A percentile compares a stretch with the other conserved stretches of the same genome.
Conservation (phyloP, 2,797 vertebrate genomes). For the Rhodeus uyekii region DNA sequence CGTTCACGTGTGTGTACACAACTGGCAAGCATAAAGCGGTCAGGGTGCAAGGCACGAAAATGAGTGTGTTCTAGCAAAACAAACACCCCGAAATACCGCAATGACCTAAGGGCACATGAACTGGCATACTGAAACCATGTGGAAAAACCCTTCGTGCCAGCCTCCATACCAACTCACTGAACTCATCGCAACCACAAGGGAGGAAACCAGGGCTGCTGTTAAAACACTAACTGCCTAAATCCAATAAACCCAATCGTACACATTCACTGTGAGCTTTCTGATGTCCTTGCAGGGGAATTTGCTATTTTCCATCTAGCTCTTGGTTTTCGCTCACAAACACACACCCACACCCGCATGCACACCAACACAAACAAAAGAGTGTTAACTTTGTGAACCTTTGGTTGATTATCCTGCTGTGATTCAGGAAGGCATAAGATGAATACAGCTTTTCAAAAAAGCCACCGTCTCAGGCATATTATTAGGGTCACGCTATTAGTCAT, state of each 20-base stretch:
- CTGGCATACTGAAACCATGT: conserved; percentile 46
- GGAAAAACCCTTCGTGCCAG: conserved; percentile 53
- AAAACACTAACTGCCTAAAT: conserved; percentile 42
- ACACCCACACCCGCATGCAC: conserved; percentile 16
- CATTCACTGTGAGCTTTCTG: conserved; percentile 17
- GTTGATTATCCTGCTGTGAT: conserved; percentile 49
- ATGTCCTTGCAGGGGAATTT: conserved; percentile 38
- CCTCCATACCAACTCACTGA: conserved; percentile 49
- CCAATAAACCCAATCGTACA: conserved; percentile 35
- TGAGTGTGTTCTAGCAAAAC: conserved; percentile 55
- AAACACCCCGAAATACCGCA: conserved; percentile 46
- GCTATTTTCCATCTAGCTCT: conserved; percentile 4
- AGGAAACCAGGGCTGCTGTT: conserved; percentile 43
- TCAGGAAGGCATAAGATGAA: conserved; percentile 30
- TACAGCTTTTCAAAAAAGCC: conserved; percentile 42
- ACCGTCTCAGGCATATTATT: conserved; percentile 28
- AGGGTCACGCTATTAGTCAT: conserved; percentile 35
- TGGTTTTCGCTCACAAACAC: conserved; percentile 6
- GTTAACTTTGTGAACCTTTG: conserved; percentile 35
- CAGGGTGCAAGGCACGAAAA: conserved; percentile 46
- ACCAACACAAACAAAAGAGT: conserved; percentile 27
- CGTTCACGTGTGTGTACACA: not conserved
- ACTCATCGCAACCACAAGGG: conserved; percentile 37
- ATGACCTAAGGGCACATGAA: conserved; percentile 49
- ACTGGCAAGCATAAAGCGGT: conserved; percentile 20